Conservation (phyloP, 2,888 invertebrate species). For the Scrobipalpa costella region DNA sequence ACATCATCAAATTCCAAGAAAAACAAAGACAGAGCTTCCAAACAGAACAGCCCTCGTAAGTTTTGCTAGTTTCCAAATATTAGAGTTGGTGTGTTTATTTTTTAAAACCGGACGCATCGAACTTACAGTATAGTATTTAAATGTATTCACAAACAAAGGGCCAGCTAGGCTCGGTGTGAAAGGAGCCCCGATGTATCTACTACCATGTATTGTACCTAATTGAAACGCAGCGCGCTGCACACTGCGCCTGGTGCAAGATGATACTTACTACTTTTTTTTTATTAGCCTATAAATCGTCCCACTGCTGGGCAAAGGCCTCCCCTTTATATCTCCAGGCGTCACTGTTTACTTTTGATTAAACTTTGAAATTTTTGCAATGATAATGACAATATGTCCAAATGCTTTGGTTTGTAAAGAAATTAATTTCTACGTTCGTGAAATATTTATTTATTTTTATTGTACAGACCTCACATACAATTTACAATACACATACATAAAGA, state of each 20-base stretch:
- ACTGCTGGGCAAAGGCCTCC: no score
- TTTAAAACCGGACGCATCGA: conserved; percentile 63
- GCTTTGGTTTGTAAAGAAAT: no score
- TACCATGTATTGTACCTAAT: conserved; percentile 71
- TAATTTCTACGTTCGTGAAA: no score
- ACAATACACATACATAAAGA: no score
- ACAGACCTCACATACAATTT: no score
- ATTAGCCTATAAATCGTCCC: no score
- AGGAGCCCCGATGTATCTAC: conserved; percentile 59
- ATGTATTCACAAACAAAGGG: conserved; percentile 78
- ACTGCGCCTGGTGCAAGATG: conserved; percentile 45
- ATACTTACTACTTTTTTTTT: conserved; percentile 43
- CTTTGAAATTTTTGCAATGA: neutral
- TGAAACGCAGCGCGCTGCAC: conserved; percentile 58
- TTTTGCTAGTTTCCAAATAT: conserved; percentile 67
- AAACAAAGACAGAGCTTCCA: conserved; percentile 6
- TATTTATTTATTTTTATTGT: no score
- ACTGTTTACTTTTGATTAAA: no score
- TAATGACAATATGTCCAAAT: no score
- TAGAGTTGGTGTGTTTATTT: conserved; percentile 58
- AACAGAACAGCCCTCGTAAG: conserved; percentile 58
- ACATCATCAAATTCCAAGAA: neutral
- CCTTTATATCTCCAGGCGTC: no score
- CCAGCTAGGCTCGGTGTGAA: conserved; percentile 63
- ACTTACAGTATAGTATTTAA: conserved; percentile 67